Conservation (phyloP, 2,888 invertebrate species). For the Anarsia innoxiella region DNA sequence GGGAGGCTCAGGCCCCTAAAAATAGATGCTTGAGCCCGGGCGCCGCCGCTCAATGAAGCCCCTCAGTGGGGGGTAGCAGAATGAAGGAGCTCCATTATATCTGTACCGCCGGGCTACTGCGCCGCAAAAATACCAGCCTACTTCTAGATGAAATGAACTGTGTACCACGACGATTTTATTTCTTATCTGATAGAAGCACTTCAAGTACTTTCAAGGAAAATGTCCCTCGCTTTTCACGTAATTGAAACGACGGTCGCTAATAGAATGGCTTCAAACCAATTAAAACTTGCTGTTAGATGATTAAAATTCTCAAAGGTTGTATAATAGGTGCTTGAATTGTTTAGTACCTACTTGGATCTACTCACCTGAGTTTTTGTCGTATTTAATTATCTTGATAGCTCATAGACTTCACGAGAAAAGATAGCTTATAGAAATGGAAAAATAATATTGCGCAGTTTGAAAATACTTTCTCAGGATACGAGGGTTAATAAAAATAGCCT, state of each 20-base stretch:
- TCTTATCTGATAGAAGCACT: neutral
- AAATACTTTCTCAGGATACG: neutral
- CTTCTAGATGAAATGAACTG: neutral
- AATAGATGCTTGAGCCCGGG: conserved; percentile 65
- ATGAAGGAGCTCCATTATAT: conserved; percentile 21
- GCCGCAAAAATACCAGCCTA: conserved; percentile 2
- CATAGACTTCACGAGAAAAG: too few relatives aligned
- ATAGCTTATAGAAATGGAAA: too few relatives aligned
- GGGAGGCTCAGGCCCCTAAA: conserved; percentile 41
- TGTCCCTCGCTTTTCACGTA: neutral
- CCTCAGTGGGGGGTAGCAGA: conserved; percentile 19
- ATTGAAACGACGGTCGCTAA: conserved; percentile 3
- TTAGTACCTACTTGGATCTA: too few relatives aligned
- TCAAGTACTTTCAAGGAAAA: neutral
- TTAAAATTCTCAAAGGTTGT: too few relatives aligned
- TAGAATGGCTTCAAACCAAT: conserved; percentile 1
- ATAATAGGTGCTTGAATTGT: too few relatives aligned
- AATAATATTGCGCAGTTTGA: too few relatives aligned
- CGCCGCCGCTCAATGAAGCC: conserved; percentile 60
- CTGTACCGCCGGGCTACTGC: conserved; percentile 2
- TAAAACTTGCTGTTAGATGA: conserved; percentile 4
- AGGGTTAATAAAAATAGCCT: neutral
- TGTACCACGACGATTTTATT: too few relatives aligned
- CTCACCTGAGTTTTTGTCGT: too few relatives aligned
- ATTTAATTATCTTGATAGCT: too few relatives aligned